Evolutionary conservation across 2,113 vertebrate species (phyloP).

Genomic region (Stomatorhinus ivindoensis): DNA sequence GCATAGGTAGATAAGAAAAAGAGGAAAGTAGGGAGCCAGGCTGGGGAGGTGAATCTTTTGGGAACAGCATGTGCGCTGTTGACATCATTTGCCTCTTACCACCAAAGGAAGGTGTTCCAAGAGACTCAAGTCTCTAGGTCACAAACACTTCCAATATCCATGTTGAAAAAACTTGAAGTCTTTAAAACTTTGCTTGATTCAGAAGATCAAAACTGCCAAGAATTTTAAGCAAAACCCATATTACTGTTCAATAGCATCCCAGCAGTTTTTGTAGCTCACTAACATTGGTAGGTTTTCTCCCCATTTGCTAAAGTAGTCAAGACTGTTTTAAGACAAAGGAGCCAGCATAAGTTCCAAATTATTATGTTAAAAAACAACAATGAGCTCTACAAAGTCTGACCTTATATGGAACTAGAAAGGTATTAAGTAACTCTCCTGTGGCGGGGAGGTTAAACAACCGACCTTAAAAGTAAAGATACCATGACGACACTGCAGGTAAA

Average conservation of each 20-base stretch:
- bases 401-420: background rate
- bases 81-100: constrained; percentile 13
- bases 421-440: constrained; percentile 11
- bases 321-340: background rate
- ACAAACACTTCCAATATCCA: background rate
- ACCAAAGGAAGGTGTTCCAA: background rate
- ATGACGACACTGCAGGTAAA: constrained; percentile 17
- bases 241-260: background rate
- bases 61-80: constrained; percentile 20
- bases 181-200: background rate
- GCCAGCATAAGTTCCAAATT: background rate
- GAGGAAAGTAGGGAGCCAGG: constrained; percentile 14
- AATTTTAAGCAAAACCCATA: background rate
- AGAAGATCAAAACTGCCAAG: background rate
- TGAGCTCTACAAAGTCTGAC: background rate
- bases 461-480: constrained; percentile 11
- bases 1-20: constrained; percentile 49
- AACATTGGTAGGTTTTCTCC: background rate
- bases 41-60: constrained; percentile 21
- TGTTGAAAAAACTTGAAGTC: background rate
- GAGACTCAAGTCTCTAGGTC: background rate
- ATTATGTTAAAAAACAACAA: background rate
- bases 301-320: background rate
- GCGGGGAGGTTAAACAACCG: background rate
- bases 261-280: background rate